A percentile compares a stretch with the other conserved stretches of the same genome.
phyloP scores from a whole-genome alignment of 2,113 vertebrate species.

The Oncorhynchus kisutch region DNA sequence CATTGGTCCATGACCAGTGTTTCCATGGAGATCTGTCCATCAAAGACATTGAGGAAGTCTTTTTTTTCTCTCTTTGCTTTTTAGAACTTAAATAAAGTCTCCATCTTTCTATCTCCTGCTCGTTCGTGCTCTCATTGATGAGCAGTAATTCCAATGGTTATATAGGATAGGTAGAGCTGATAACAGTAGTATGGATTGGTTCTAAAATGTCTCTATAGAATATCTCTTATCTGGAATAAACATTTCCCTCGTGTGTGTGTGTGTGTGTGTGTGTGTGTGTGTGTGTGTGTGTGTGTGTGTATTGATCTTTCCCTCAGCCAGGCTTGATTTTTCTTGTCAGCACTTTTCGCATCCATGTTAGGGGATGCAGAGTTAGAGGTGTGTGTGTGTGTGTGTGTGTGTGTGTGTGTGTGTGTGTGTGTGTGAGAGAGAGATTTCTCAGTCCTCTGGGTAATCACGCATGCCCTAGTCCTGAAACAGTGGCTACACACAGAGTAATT shows the following conservation, averaged over 20 bases:
- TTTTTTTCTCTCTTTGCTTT: not conserved
- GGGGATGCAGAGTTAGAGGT: not conserved
- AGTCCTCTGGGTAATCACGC: no score
- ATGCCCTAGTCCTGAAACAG: no score
- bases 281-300: not conserved
- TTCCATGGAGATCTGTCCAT: not conserved
- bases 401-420: no score
- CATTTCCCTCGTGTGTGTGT: not conserved
- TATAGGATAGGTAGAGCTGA: not conserved
- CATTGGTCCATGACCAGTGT: not conserved
- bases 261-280: not conserved
- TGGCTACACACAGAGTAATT: no score
- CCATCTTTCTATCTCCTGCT: not conserved
- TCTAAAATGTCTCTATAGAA: not conserved
- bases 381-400: no score
- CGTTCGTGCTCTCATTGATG: not conserved
- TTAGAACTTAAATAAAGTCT: not conserved
- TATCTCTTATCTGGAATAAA: constrained; percentile 1
- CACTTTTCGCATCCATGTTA: not conserved
- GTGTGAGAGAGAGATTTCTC: no score
- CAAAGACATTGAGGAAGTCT: not conserved
- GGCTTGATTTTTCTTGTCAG: not conserved
- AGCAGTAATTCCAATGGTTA: not conserved
- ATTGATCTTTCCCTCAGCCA: not conserved
- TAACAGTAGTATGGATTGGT: not conserved